phyloP scores from a whole-genome alignment of 1,140 invertebrate species.

The Zaprionus ghesquierei region DNA sequence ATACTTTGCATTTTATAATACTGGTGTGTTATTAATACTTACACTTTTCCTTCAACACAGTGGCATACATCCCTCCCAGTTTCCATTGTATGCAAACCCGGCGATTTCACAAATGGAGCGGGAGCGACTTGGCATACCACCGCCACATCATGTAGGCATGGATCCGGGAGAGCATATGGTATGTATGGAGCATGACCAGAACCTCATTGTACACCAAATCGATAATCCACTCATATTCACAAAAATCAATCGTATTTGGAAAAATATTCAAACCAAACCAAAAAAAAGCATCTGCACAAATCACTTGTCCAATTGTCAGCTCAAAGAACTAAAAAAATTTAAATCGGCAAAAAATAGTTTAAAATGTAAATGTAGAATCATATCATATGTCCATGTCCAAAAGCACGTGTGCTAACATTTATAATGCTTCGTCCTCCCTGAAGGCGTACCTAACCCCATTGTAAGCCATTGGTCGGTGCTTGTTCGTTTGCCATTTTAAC shows the following conservation, averaged over 20 bases:
- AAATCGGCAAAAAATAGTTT: neutral
- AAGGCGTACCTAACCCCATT: constrained; percentile 14
- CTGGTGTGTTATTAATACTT: constrained; percentile 35
- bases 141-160: constrained; percentile 85
- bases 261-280: constrained; percentile 37
- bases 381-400: constrained; percentile 39
- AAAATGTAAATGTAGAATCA: constrained; percentile 2
- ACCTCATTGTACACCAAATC: constrained; percentile 84
- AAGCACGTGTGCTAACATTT: constrained; percentile 33
- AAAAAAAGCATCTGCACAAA: constrained; percentile 59
- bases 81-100: constrained; percentile 85
- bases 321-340: constrained; percentile 9
- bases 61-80: constrained; percentile 85
- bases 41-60: constrained; percentile 70
- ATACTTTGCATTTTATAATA: constrained; percentile 52
- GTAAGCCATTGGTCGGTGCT: constrained; percentile 23
- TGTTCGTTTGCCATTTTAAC: constrained; percentile 31
- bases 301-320: constrained; percentile 60
- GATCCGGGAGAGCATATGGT: constrained; percentile 85
- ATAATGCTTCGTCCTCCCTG: neutral
- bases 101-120: constrained; percentile 92
- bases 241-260: constrained; percentile 83
- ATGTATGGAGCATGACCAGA: constrained; percentile 73
- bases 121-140: constrained; percentile 91
- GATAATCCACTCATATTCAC: constrained; percentile 75